Base-by-base conservation (phyloP, 1,140 invertebrate species). In the Neuroterus valhalla region DNA sequence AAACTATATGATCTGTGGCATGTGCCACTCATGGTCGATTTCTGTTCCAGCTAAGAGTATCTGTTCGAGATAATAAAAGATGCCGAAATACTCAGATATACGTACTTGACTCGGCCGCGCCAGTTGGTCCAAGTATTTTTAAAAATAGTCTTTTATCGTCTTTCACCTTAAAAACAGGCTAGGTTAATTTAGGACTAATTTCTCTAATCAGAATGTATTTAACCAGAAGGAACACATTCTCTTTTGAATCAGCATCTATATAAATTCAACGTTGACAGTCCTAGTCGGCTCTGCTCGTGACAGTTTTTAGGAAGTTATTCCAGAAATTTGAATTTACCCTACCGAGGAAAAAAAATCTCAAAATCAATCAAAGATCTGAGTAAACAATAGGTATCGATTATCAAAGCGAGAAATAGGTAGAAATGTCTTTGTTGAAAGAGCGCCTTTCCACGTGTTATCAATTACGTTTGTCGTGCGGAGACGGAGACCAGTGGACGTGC, bases 401-500 rank as follows among this genome's bases (percentile, higher is more conserved):
- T 38, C 31, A 38, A 38, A 1, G 31, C 31, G 31, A 38, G 31
- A 38, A 38, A 38, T 8, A 10, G 8, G 31, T 38, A 38, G 31
- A 17, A 48, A 19, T 19, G n/a, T 19, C 21, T 50, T 38, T 38
- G 31, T 38, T 10, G 31, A 38, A 38, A 8, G 5, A 38, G 31
- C 6, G 31, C 48, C 2, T 19, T 21, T 50, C n/a, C 48, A 50
- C 48, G 48, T 50, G 48, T 50, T 50, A 50, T 50, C 48, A 50
- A 50, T 50, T 50, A 50, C 21, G 48, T 50, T 50, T 50, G 48
- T 50, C 48, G 21, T 50, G 70, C 69, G 52, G 68, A 72, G 17
- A 67, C 46, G 78, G 67, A 45, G 77, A 73, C 48, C 66, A 14
- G 70, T 70, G 31, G 21, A 52, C 45, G 43, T 68, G 72, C 55